Evolutionary conservation across 2,113 vertebrate species (phyloP), one percentile per base, ranked within the genome.

Genomic region (Saimiri boliviensis): DNA sequence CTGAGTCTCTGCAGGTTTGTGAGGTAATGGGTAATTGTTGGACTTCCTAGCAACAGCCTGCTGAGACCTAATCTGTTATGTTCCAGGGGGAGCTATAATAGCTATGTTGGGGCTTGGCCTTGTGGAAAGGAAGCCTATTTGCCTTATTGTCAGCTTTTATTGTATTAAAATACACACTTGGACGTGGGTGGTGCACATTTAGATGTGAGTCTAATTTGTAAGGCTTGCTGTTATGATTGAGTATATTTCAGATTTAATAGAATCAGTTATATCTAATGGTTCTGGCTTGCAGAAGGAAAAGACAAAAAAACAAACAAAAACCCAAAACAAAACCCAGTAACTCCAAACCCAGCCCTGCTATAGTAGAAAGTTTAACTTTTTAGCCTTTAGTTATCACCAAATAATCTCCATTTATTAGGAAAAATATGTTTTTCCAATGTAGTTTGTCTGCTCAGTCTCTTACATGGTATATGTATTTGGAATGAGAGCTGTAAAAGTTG

Each of bases 1-100:
- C 89, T 83, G 81, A 17, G 20, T 92, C 88, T 95, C 77, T 87
- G 87, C 32, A 96, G 93, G 91, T 82, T 89, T 94, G 77, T 95
- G 93, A 97, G 40, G 96, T 97, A 93, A 93, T 95, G 88, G 87
- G 68, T 95, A 86, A 80, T 97, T 94, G 89, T 96, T 94, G 90
- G 85, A 94, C 95, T 95, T 81, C 85, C 89, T 95, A 95, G 96
- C 93, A 93, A 96, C 88, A 54, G 88, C 37, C 92, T 5, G 0
- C 54, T n/a, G 93, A 81, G 97, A 96, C 17, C 7, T 68, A 92
- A 8, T 68, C 32, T 68, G 56, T 60, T 86, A 23, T 89, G 40
- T 86, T 95, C 97, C 93, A 40, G 8, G 40, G 74, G 88, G 97
- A 97, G n/a, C 49, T 79, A 0, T 25, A 80, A 70, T 5, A 54